Percentiles rank a stretch among this genome's conserved stretches.
These are phyloP conservation scores for Drosophila paulistorum DNA, from an alignment of 1,140 invertebrate genomes.

Conservation along the genomic window DNA sequence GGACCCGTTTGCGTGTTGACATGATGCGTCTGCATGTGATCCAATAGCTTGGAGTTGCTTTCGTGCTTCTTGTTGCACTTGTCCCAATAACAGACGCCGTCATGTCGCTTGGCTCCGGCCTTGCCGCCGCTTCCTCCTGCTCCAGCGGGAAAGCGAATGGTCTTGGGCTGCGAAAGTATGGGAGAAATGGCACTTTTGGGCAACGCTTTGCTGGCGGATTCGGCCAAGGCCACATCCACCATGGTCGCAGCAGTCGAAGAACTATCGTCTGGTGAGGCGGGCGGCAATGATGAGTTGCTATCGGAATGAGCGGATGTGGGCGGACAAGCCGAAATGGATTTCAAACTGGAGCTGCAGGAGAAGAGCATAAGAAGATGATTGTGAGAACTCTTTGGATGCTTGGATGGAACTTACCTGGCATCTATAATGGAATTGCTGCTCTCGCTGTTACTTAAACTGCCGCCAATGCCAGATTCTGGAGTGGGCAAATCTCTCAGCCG, in stretches of 20 bases:
- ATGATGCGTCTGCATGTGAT: slow-evolving; percentile 95
- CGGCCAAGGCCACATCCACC: slow-evolving; percentile 67
- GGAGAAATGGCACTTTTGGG: slow-evolving; percentile 85
- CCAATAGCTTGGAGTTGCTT: slow-evolving; percentile 90
- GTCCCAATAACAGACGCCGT: slow-evolving; percentile 91
- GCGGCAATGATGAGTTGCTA: slow-evolving; percentile 37
- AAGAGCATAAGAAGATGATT: background rate
- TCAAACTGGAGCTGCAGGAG: slow-evolving; percentile 35
- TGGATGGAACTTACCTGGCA: slow-evolving; percentile 62
- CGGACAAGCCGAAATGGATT: slow-evolving; percentile 47
- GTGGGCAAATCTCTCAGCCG: slow-evolving; percentile 64
- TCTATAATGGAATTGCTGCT: slow-evolving; percentile 72
- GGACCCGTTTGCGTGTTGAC: slow-evolving; percentile 93
- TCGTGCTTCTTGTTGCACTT: slow-evolving; percentile 91
- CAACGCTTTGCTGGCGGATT: slow-evolving; percentile 50
- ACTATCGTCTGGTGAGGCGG: slow-evolving; percentile 50
- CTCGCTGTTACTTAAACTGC: slow-evolving; percentile 77
- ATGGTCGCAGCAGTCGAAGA: slow-evolving; percentile 39
- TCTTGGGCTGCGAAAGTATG: slow-evolving; percentile 90
- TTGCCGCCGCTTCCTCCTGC: slow-evolving; percentile 74
- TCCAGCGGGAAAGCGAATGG: slow-evolving; percentile 89
- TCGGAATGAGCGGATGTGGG: slow-evolving; percentile 50
- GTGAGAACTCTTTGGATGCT: background rate
- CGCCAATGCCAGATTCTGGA: slow-evolving; percentile 77
- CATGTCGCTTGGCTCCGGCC: slow-evolving; percentile 82